phyloP scores from a whole-genome alignment of 2,888 invertebrate species.

The Macrostomum cliftonense region DNA sequence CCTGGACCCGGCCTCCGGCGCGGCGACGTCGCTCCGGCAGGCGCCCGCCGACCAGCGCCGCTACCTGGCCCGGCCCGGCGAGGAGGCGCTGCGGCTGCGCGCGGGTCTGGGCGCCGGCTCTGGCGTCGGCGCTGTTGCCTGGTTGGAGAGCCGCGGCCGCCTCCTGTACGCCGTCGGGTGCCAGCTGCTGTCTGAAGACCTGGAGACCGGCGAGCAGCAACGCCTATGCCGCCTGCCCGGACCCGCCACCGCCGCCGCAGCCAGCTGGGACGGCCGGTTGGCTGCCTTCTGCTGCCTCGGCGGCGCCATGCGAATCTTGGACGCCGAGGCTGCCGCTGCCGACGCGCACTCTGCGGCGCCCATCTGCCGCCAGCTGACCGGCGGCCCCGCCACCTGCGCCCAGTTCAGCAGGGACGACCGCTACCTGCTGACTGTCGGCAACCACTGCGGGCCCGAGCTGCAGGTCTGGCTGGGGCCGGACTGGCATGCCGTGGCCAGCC shows the following conservation, averaged over 20 bases:
- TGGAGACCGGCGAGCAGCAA: constrained; percentile 27
- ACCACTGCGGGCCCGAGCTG: constrained; percentile 5
- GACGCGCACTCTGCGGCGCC: background rate
- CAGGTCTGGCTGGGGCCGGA: constrained; percentile 7
- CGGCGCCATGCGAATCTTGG: too few relatives aligned
- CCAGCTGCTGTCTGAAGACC: constrained; percentile 29
- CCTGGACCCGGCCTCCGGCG: too few relatives aligned
- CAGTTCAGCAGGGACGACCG: constrained; percentile 9
- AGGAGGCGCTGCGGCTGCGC: constrained; percentile 27
- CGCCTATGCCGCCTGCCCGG: constrained; percentile 16
- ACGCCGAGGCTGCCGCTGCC: background rate
- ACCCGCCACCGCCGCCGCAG: constrained; percentile 3
- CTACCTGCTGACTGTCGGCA: constrained; percentile 8
- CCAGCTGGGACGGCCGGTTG: background rate
- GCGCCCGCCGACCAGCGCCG: constrained; percentile 19
- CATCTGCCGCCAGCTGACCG: background rate
- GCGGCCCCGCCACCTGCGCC: background rate
- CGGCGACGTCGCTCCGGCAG: background rate
- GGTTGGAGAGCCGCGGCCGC: too few relatives aligned
- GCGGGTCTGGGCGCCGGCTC: constrained; percentile 32
- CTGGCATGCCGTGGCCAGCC: background rate
- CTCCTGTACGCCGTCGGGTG: constrained; percentile 26
- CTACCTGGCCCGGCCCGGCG: constrained; percentile 33
- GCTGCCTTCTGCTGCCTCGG: background rate
- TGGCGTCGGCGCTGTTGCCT: too few relatives aligned